Conservation (phyloP, 37 sponge, comb jelly and placozoan genomes). For the Eunapius fragilis region DNA sequence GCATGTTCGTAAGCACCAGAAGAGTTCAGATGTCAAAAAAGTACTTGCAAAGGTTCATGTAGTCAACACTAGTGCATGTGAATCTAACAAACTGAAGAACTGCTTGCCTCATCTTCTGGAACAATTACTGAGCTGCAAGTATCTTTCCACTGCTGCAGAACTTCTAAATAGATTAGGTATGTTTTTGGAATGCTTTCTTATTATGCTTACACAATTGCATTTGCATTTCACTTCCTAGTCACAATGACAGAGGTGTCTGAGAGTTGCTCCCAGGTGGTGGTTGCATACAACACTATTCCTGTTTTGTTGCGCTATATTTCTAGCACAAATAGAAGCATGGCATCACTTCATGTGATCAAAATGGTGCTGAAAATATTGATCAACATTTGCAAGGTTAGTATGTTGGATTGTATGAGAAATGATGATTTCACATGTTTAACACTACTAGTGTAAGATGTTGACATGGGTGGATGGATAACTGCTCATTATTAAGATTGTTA, state of each 20-base stretch:
- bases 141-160: slow-evolving; percentile 59
- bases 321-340: slow-evolving; percentile 52
- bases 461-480: too few relatives aligned
- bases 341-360: slow-evolving; percentile 40
- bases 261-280: slow-evolving; percentile 38
- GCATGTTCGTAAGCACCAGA: slow-evolving; percentile 15
- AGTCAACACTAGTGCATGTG: slow-evolving; percentile 28
- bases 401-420: not conserved
- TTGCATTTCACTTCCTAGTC: slow-evolving; percentile 10
- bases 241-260: slow-evolving; percentile 59
- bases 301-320: slow-evolving; percentile 34
- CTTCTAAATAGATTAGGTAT: slow-evolving; percentile 53
- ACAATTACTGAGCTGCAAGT: slow-evolving; percentile 38
- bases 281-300: slow-evolving; percentile 17
- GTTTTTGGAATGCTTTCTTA: not conserved
- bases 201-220: not conserved
- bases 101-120: slow-evolving; percentile 45
- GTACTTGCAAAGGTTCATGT: slow-evolving; percentile 24
- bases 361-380: slow-evolving; percentile 35
- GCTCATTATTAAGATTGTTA: too few relatives aligned
- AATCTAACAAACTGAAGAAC: slow-evolving; percentile 11
- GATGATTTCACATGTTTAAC: not conserved
- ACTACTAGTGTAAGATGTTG: too few relatives aligned
- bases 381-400: slow-evolving; percentile 62
- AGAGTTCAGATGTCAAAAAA: slow-evolving; percentile 1